These are phyloP conservation scores for Centrocercus urophasianus DNA, from an alignment of 2,113 vertebrate genomes.

Conservation along the genomic window DNA sequence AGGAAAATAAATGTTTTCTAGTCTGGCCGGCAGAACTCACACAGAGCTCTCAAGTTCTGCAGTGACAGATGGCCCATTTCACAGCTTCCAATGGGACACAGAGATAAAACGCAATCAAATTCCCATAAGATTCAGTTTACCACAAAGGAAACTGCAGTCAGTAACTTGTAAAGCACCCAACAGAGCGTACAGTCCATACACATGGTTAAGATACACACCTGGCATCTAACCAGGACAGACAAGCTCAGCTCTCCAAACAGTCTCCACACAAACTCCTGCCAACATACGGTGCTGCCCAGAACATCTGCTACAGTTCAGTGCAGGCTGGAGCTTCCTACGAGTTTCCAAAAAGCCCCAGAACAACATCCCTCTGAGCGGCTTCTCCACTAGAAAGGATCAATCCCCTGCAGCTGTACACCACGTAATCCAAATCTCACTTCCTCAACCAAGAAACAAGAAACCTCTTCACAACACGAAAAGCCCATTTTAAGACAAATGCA, in stretches of 20 bases:
- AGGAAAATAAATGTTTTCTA: not conserved
- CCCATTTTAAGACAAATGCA: not conserved
- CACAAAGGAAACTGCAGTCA: not conserved
- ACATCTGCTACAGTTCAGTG: not conserved
- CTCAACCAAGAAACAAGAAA: not conserved
- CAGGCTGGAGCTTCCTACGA: not conserved
- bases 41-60: not conserved
- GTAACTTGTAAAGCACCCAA: not conserved
- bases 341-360: not conserved
- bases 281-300: not conserved
- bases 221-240: not conserved
- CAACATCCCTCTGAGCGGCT: fast-evolving
- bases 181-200: not conserved
- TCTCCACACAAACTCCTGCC: not conserved
- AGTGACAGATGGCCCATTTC: not conserved
- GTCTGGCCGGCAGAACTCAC: not conserved
- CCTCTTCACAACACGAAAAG: not conserved
- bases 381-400: not conserved
- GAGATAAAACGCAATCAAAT: not conserved
- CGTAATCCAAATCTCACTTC: not conserved
- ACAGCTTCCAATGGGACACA: not conserved
- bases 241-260: not conserved
- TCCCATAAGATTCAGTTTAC: not conserved
- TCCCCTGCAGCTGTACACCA: not conserved
- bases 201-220: fast-evolving